Evolutionary conservation across 2,888 invertebrate species (phyloP).

Genomic region (Apamea monoglypha): DNA sequence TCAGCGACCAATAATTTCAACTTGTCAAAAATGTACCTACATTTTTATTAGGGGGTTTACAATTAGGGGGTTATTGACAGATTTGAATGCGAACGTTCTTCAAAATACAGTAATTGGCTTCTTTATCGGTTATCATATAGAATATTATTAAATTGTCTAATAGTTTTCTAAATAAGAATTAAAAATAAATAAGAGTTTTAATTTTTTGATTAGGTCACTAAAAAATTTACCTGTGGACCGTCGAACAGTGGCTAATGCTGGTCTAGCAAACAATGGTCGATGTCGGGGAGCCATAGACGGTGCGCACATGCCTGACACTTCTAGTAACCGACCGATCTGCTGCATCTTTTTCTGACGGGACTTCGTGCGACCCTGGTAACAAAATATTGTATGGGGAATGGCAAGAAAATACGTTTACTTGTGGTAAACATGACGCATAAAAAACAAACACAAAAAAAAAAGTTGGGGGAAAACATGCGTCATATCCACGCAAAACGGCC

Average conservation of each 20-base stretch:
- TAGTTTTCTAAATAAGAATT: background rate
- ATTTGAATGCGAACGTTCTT: background rate
- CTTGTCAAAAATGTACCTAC: background rate
- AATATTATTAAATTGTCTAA: background rate
- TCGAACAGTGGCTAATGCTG: slow-evolving; percentile 89
- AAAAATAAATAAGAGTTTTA: background rate
- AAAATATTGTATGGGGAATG: background rate
- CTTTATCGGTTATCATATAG: background rate
- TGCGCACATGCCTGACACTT: slow-evolving; percentile 93
- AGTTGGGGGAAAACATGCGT: too few relatives aligned
- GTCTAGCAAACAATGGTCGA: slow-evolving; percentile 90
- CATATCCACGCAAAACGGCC: too few relatives aligned
- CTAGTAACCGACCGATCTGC: slow-evolving; percentile 97
- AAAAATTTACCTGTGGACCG: slow-evolving; percentile 83
- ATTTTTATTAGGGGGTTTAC: too few relatives aligned
- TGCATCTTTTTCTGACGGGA: slow-evolving; percentile 99
- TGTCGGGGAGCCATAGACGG: slow-evolving; percentile 82
- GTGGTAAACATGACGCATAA: too few relatives aligned
- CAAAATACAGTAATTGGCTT: background rate
- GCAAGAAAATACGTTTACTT: background rate
- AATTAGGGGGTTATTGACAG: too few relatives aligned
- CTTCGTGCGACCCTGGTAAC: slow-evolving; percentile 95
- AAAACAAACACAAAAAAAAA: too few relatives aligned
- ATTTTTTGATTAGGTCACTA: background rate
- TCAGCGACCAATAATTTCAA: background rate